phyloP scores from a whole-genome alignment of 2,797 vertebrate species.

The Ctenochaetus hawaiiensis region DNA sequence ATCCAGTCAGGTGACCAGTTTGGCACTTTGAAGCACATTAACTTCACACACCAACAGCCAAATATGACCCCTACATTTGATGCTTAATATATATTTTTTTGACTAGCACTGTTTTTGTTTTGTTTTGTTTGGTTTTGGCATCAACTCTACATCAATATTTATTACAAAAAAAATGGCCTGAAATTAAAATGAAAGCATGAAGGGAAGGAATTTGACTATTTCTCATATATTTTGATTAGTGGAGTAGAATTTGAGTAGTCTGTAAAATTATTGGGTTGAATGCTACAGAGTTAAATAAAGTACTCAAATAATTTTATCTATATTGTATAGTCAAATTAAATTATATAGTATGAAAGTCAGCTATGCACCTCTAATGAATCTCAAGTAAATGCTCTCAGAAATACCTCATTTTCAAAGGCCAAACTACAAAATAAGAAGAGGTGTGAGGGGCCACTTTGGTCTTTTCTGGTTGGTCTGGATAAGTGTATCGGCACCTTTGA shows the following conservation, averaged over 20 bases:
- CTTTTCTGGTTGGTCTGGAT: slow-evolving; percentile 70
- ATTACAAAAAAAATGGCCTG: slow-evolving; percentile 14
- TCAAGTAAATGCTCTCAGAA: slow-evolving; percentile 54
- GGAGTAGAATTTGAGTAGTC: slow-evolving; percentile 14
- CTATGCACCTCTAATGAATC: slow-evolving; percentile 14
- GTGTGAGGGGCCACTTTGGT: slow-evolving; percentile 73
- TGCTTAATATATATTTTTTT: not conserved
- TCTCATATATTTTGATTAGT: not conserved
- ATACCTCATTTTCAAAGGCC: slow-evolving; percentile 45
- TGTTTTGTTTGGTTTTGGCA: slow-evolving; percentile 29
- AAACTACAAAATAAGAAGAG: slow-evolving; percentile 47
- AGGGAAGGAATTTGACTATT: slow-evolving; percentile 4
- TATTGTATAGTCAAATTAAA: slow-evolving; percentile 22
- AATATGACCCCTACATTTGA: slow-evolving; percentile 48
- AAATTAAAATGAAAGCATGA: slow-evolving; percentile 4
- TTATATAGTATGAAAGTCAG: slow-evolving; percentile 24
- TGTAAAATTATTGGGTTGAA: slow-evolving; percentile 12
- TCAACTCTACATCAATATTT: slow-evolving; percentile 16
- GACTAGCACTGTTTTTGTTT: not conserved
- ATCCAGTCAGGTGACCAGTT: slow-evolving; percentile 67
- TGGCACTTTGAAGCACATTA: slow-evolving; percentile 80
- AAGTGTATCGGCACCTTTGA: slow-evolving; percentile 56
- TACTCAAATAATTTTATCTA: slow-evolving; percentile 22
- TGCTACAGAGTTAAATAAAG: slow-evolving; percentile 26
- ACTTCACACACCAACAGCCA: slow-evolving; percentile 61